Percentiles rank a stretch among this genome's conserved stretches.
phyloP scores from a whole-genome alignment of 2,113 vertebrate genomes.

The Girardinichthys multiradiatus region DNA sequence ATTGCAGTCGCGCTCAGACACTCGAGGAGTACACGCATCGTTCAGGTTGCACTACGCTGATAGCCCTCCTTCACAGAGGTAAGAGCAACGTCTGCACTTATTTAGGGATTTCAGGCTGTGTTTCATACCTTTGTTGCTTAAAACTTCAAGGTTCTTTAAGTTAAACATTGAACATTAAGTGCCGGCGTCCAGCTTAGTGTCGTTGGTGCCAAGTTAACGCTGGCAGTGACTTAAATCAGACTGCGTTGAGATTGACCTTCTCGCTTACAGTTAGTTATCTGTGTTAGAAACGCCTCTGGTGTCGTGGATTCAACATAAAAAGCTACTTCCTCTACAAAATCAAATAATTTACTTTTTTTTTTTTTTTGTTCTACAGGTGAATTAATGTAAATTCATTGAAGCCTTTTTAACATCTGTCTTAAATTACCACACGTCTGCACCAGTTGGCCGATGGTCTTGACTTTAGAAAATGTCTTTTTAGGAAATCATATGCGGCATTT shows the following conservation, averaged over 20 bases:
- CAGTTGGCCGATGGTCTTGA: background rate
- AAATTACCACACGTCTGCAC: background rate
- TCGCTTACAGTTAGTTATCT: constrained; percentile 38
- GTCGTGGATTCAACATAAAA: constrained; percentile 22
- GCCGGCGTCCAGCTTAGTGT: background rate
- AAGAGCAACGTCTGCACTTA: constrained; percentile 20
- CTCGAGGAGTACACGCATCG: constrained; percentile 7
- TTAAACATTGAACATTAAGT: no score
- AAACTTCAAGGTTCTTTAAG: background rate
- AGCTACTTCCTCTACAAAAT: background rate
- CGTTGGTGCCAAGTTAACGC: background rate
- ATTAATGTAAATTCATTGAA: no score
- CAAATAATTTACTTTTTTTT: no score
- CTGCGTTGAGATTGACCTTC: constrained; percentile 42
- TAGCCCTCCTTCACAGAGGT: constrained; percentile 58
- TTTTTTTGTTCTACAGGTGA: no score
- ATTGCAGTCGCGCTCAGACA: constrained; percentile 58
- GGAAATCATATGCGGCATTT: background rate
- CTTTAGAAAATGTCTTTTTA: background rate
- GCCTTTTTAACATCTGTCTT: no score
- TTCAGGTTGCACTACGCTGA: constrained; percentile 9
- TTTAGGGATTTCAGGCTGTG: background rate
- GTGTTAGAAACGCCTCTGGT: background rate
- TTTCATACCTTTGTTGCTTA: background rate
- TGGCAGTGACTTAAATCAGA: constrained; percentile 20